A percentile compares a stretch with the other conserved stretches of the same genome.
These are phyloP conservation scores for Erinaceus europaeus DNA, from an alignment of 2,113 vertebrate genomes.

Conservation along the genomic window DNA sequence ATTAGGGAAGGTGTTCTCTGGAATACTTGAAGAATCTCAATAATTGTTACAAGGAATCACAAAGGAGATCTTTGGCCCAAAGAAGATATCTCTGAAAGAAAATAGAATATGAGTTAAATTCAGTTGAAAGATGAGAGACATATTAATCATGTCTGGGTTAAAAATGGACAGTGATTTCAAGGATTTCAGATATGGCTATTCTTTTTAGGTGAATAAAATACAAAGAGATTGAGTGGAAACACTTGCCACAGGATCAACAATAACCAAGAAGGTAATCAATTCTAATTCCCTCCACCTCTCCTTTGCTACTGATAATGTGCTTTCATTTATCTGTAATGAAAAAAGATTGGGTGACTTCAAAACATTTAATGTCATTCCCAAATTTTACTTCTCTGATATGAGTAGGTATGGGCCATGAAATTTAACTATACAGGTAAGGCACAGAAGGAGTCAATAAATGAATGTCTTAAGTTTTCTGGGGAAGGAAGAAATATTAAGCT, in stretches of 20 bases:
- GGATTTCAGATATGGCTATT: constrained; percentile 45
- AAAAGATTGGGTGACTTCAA: neutral
- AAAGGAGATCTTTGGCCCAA: constrained; percentile 87
- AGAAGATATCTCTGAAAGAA: constrained; percentile 88
- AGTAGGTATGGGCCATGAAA: neutral
- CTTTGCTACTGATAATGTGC: neutral
- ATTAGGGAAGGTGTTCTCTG: neutral
- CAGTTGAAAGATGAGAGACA: neutral
- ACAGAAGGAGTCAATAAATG: constrained; percentile 22
- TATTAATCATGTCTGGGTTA: constrained; percentile 8
- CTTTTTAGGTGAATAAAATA: constrained; percentile 34
- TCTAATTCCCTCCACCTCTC: neutral
- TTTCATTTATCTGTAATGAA: neutral
- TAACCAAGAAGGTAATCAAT: constrained; percentile 8
- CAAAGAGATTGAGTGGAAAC: neutral
- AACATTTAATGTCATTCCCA: neutral
- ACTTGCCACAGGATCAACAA: neutral
- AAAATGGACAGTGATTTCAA: constrained; percentile 13
- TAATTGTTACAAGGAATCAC: constrained; percentile 85
- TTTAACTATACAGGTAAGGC: constrained; percentile 27
- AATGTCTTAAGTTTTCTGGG: neutral
- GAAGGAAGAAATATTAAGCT: neutral
- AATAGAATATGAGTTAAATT: constrained; percentile 50
- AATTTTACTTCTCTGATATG: neutral
- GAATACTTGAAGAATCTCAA: constrained; percentile 62